Conservation (phyloP, 2,888 invertebrate species). For the Cryptocheilus praepositus region DNA sequence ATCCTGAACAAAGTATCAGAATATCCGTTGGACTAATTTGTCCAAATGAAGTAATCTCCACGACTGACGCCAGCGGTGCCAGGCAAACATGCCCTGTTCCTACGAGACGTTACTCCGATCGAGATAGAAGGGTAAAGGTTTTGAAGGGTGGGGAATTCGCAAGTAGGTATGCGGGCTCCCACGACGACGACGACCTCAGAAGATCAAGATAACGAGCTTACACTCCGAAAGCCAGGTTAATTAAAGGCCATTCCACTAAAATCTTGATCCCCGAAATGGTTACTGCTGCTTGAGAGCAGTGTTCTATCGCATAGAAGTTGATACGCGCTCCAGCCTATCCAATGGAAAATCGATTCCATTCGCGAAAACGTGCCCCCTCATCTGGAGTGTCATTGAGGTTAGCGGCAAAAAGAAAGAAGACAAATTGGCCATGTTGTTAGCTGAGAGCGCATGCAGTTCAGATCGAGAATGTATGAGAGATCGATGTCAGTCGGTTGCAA, state of each 20-base stretch:
- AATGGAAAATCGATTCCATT: conserved; percentile 20
- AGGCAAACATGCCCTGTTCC: too few species aligned
- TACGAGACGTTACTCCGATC: too few species aligned
- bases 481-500: not conserved
- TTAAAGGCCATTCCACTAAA: conserved; percentile 65
- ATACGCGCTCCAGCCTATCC: conserved; percentile 24
- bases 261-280: conserved; percentile 57
- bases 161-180: conserved; percentile 42
- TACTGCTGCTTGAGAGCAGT: conserved; percentile 31
- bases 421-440: not conserved
- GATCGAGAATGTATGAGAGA: not conserved
- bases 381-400: not conserved
- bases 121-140: not conserved
- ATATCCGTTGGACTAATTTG: not conserved
- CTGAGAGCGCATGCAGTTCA: not conserved
- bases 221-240: conserved; percentile 64
- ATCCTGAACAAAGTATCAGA: not conserved
- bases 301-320: conserved; percentile 34
- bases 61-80: not conserved
- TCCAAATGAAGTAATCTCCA: not conserved
- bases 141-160: conserved; percentile 16
- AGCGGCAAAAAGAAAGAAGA: not conserved
- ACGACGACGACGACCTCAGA: conserved; percentile 39
- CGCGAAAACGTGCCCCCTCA: not conserved
- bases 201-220: conserved; percentile 69